Evolutionary conservation across 1,140 invertebrate genomes (phyloP).

Genomic region (Drosophila pallidifrons): DNA sequence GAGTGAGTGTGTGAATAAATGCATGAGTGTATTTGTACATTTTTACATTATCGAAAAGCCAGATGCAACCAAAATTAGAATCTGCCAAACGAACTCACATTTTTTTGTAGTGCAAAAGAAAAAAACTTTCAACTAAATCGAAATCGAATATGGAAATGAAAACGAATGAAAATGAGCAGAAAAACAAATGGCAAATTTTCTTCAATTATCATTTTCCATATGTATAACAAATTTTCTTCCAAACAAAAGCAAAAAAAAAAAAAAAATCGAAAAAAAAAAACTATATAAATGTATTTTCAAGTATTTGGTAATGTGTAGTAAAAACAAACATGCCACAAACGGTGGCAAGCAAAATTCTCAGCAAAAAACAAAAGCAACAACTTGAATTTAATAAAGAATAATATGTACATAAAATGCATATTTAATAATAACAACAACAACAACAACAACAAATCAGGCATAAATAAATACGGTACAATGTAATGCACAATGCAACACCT

Average conservation of each 20-base stretch:
- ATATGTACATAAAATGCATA: constrained; percentile 16
- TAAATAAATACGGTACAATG: constrained; percentile 15
- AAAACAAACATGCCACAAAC: constrained; percentile 10
- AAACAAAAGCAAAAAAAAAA: constrained; percentile 3
- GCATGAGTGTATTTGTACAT: constrained; percentile 49
- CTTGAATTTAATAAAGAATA: constrained; percentile 4
- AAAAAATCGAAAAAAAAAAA: constrained; percentile 1
- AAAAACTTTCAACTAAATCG: not conserved
- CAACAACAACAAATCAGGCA: constrained; percentile 2
- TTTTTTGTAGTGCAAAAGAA: not conserved
- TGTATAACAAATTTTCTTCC: constrained; percentile 44
- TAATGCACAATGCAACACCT: constrained; percentile 15
- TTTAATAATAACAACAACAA: not conserved
- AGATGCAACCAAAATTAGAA: not conserved
- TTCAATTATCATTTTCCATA: constrained; percentile 22
- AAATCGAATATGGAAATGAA: constrained; percentile 12
- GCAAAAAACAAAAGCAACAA: not conserved
- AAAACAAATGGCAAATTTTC: not conserved
- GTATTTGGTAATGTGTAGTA: constrained; percentile 40
- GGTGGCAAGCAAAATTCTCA: too few species aligned
- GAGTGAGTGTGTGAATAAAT: constrained; percentile 11
- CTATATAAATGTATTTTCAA: constrained; percentile 46
- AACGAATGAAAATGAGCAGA: not conserved
- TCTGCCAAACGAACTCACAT: not conserved
- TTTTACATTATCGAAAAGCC: constrained; percentile 38